These are phyloP conservation scores for Marisa cornuarietis DNA, from an alignment of 1,140 invertebrate genomes.

Conservation along the genomic window DNA sequence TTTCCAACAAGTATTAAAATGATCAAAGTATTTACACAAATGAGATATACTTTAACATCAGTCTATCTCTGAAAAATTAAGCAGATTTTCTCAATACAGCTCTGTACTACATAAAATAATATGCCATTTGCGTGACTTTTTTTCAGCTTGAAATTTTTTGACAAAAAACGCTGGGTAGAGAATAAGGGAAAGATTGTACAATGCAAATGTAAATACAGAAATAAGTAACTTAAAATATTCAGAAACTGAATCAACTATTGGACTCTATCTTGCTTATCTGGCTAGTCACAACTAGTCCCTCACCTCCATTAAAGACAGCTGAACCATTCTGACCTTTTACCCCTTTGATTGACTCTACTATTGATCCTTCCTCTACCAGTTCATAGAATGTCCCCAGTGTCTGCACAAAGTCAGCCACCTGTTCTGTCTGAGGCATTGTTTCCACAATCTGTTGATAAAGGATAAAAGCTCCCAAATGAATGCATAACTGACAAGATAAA, in stretches of 20 bases:
- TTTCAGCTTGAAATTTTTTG: too few relatives aligned
- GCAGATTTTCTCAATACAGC: neutral
- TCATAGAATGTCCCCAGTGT: constrained; percentile 71
- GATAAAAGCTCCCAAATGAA: too few relatives aligned
- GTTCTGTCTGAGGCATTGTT: constrained; percentile 71
- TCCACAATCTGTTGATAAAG: constrained; percentile 68
- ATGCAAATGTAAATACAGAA: neutral
- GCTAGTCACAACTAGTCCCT: neutral
- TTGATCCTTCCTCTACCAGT: constrained; percentile 61
- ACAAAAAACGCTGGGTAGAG: neutral
- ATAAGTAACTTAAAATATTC: neutral
- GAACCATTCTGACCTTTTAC: neutral
- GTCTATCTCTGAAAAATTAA: neutral
- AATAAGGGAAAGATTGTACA: neutral
- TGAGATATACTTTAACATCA: too few relatives aligned
- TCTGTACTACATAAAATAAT: too few relatives aligned
- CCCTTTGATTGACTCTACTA: neutral
- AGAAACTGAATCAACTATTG: neutral
- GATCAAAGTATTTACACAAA: too few relatives aligned
- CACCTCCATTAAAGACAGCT: neutral
- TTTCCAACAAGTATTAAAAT: too few relatives aligned
- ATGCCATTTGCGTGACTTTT: too few relatives aligned
- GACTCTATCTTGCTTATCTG: too few relatives aligned
- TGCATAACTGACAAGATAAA: too few relatives aligned
- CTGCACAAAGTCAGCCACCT: constrained; percentile 69